Base-by-base conservation (phyloP, 2,888 invertebrate species). In the Stratiomys singularior region DNA sequence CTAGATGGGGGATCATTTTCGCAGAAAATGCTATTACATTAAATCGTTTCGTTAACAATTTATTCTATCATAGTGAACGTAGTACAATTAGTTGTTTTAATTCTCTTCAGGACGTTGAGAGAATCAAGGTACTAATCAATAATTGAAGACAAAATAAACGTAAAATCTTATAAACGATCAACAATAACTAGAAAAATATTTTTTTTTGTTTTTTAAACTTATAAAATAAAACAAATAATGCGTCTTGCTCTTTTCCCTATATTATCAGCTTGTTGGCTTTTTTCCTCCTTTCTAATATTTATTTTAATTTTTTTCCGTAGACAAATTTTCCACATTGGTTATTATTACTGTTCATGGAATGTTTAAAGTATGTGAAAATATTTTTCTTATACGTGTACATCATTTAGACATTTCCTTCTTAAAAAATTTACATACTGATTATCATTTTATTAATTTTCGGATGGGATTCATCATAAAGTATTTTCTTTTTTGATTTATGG, bases 331-430 rank as follows among this genome's bases (percentile, higher is more conserved):
- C 25, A n/a, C 15, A 28, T 28, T 28, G 28, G 11, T 64, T 28
- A 28, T 64, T 28, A 28, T 64, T 64, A 15, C 30, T 64, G 2
- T 28, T 64, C 28, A 64, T 72, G 72, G 72, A 72, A 72, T 72
- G 72, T 72, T 72, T 30, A 72, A 58, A 72, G 72, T 72, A 56
- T 58, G 27, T 56, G 47, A 44, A 28, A 44, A 58, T 56, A 72
- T 13, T 67, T 64, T 72, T 60, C 37, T n/a, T n/a, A n/a, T n/a
- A n/a, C 15, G 21, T 60, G 13, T n/a, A 23, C 2, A 46, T 25
- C 23, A 69, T 67, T 37, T 67, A 46, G 46, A 67, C 11, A 37
- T 21, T 21, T 58, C 7, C 18, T 60, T 60, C 46, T 71, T 71
- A 71, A 7, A 52, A 71, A 71, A 71, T 27, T 37, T 71, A 71